Base-by-base conservation (phyloP, 2,113 vertebrate species). In the Epinephelus fuscoguttatus region DNA sequence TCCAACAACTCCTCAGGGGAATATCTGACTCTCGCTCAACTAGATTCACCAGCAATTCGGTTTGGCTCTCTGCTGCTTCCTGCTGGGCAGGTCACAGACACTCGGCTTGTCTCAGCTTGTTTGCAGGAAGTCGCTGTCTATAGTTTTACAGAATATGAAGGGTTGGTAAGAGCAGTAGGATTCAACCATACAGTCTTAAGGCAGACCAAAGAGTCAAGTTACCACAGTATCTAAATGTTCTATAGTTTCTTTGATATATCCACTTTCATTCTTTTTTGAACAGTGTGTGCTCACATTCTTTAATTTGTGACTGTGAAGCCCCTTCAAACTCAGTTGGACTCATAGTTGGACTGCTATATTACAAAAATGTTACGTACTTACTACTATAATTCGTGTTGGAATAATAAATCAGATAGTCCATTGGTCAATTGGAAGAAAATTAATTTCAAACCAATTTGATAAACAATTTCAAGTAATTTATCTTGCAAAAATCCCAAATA, bases 1-100 rank as follows among this genome's bases (percentile, higher is more conserved):
- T n/a, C 18, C 17, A 60, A 12, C 53, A 17, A 1, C 67, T 49
- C 45, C 49, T 4, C 5, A 53, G 27, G 27, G 25, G 8, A 42
- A 25, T 25, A 47, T 73, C 12, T 33, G 45, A 7, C 14, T 17
- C 9, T 40, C 4, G 5, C 23, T 73, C 17, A 18, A 21, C 18
- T 4, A 4, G n/a, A 18, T 33, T 49, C 45, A 37, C 19, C 15
- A 45, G 53, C 57, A 1, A 2, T 13, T 47, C 0, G 9, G 6
- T 37, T 10, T 60, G 21, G 30, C 53, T 25, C 64, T 59, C 62
- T 77, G 74, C 52, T 61, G 45, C 67, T 18, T 56, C n/a, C 37
- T 71, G 78, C 59, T 56, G 68, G 77, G 11, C 59, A 33, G 23
- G 8, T 45, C 25, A 55, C 23, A 42, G 4, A 66, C 59, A 27